Evolutionary conservation across 2,113 vertebrate species (phyloP).

Genomic region (Misgurnus anguillicaudatus): DNA sequence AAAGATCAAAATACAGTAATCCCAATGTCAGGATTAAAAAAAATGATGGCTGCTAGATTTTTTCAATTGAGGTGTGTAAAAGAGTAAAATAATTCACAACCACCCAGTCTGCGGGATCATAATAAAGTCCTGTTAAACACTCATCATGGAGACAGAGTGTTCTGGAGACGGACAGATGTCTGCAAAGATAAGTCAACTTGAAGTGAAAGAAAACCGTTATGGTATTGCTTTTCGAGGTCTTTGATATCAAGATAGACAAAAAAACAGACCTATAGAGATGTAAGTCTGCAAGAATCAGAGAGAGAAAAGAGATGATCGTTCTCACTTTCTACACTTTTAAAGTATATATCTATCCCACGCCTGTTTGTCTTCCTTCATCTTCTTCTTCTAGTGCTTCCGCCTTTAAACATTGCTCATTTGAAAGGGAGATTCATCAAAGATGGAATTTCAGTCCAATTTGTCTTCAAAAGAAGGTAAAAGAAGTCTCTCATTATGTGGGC

Average conservation of each 20-base stretch:
- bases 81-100: background rate
- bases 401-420: constrained; percentile 48
- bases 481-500: constrained; percentile 83
- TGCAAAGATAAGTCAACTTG: background rate
- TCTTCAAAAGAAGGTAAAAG: constrained; percentile 77
- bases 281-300: background rate
- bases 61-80: background rate
- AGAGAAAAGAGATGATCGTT: constrained; percentile 17
- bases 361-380: constrained; percentile 25
- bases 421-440: constrained; percentile 76
- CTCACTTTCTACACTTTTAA: constrained; percentile 12
- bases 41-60: too few species aligned
- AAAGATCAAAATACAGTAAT: too few species aligned
- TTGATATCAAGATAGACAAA: constrained; percentile 16
- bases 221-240: background rate
- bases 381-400: constrained; percentile 42
- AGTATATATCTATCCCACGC: background rate
- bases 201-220: background rate
- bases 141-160: background rate
- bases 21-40: too few species aligned
- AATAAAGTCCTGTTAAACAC: background rate
- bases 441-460: constrained; percentile 79
- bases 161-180: background rate
- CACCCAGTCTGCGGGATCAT: too few species aligned
- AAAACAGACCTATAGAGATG: constrained; percentile 23